Base-by-base conservation (phyloP, 2,797 vertebrate species). In the Sebastes cheni region DNA sequence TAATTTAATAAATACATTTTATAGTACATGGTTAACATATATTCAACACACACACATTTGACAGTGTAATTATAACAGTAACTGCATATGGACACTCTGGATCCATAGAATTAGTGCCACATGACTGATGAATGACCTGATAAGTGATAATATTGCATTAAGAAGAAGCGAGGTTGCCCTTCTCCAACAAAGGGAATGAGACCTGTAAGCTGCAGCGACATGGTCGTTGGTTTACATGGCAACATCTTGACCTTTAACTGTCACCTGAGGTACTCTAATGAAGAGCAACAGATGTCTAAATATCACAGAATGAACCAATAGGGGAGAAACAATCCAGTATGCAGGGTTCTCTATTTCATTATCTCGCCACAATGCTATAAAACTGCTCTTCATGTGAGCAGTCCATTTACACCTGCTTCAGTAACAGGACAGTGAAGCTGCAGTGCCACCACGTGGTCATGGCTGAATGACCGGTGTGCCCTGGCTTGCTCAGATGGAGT, bases 401-500 rank as follows among this genome's bases (percentile, higher is more conserved):
- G 68, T 70, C 42, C 0, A 27, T 32, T 27, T 61, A 34, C 29
- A 14, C 55, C 71, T 81, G 65, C 66, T 50, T 74, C 39, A 32
- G 46, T 8, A 22, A 1, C 58, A 73, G 60, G 32, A 67, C 25
- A 56, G 67, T 83, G 88, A 83, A 50, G 75, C 82, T 67, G 20
- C 86, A 91, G 86, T 56, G 85, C 91, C 93, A 73, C 89, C 86
- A 62, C 2, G 50, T 92, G 94, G 88, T 67, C 52, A 25, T 0
- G 18, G 61, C 0, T n/a, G 50, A 32, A 34, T 29, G 23, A 61
- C n/a, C 72, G 32, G 61, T 12, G 5, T 3, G 9, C 8, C 29
- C 14, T 10, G 56, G 23, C 50, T 22, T 23, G 22, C 64, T 82
- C 55, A 59, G 64, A 72, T 20, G 36, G 73, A 12, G 65, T 78